Evolutionary conservation across 2,888 invertebrate genomes (phyloP).

Genomic region (Drosophila tanythrix): DNA sequence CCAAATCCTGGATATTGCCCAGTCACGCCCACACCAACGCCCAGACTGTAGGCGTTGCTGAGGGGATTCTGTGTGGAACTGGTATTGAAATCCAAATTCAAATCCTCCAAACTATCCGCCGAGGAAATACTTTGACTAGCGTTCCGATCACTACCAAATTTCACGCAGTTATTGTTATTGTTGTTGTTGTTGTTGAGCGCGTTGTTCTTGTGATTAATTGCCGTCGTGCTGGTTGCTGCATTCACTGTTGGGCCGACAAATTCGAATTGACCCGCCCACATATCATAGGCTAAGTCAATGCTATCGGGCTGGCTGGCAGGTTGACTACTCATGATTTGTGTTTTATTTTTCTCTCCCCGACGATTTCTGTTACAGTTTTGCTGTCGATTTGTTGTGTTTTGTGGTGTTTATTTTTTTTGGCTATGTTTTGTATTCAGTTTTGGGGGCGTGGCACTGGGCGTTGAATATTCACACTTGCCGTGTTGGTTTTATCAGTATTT

Average conservation of each 20-base stretch:
- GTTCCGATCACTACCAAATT: slow-evolving; percentile 77
- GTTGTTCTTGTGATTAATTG: slow-evolving; percentile 70
- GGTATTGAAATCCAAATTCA: slow-evolving; percentile 82
- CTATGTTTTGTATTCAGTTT: slow-evolving; percentile 21
- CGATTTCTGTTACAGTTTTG: neutral
- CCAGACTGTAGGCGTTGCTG: slow-evolving; percentile 74
- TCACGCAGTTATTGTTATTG: slow-evolving; percentile 58
- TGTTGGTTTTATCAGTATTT: slow-evolving; percentile 15
- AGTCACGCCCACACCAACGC: slow-evolving; percentile 48
- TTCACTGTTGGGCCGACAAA: slow-evolving; percentile 87
- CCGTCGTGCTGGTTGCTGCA: slow-evolving; percentile 44
- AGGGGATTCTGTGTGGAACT: slow-evolving; percentile 73
- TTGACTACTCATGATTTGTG: slow-evolving; percentile 83
- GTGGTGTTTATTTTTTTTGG: slow-evolving; percentile 45
- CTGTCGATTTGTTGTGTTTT: slow-evolving; percentile 28
- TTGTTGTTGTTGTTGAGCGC: slow-evolving; percentile 60
- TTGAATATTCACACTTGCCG: slow-evolving; percentile 51
- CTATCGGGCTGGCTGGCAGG: slow-evolving; percentile 86
- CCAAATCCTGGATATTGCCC: slow-evolving; percentile 66
- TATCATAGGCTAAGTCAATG: slow-evolving; percentile 92
- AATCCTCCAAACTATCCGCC: slow-evolving; percentile 84
- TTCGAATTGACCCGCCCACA: slow-evolving; percentile 96
- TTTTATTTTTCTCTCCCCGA: slow-evolving; percentile 27
- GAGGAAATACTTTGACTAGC: slow-evolving; percentile 78
- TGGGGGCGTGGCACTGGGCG: slow-evolving; percentile 67